Conservation (phyloP, 2,888 invertebrate species). For the Scaptomyza reducta region DNA sequence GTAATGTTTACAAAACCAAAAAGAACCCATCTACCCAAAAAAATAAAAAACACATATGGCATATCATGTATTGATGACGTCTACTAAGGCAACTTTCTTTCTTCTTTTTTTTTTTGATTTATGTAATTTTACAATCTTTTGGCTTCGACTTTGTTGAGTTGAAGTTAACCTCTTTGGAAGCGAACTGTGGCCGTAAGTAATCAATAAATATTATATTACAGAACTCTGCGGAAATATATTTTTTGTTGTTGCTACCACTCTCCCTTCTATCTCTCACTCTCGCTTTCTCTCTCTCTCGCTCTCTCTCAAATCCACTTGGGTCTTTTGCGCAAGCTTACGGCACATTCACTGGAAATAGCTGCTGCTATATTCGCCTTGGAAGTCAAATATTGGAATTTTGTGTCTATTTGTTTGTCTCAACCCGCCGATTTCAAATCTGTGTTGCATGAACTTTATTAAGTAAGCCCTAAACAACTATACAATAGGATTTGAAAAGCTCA, state of each 20-base stretch:
- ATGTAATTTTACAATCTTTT: slow-evolving; percentile 45
- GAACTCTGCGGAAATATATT: slow-evolving; percentile 37
- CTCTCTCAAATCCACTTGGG: background rate
- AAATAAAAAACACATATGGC: background rate
- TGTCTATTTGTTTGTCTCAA: background rate
- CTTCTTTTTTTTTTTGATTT: slow-evolving; percentile 35
- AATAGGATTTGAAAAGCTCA: background rate
- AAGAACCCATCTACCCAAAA: slow-evolving; percentile 2
- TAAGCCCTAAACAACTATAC: background rate
- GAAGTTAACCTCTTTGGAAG: slow-evolving; percentile 47
- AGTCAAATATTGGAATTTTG: slow-evolving; percentile 6
- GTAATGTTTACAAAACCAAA: slow-evolving; percentile 23
- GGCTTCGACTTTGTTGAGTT: slow-evolving; percentile 34
- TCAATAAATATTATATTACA: slow-evolving; percentile 73
- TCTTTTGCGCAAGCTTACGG: slow-evolving; percentile 44
- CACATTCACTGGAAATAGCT: slow-evolving; percentile 42
- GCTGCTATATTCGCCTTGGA: slow-evolving; percentile 41
- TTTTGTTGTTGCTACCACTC: slow-evolving; percentile 1
- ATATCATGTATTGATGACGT: slow-evolving; percentile 13
- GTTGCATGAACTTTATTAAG: slow-evolving; percentile 3
- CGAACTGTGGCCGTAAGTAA: slow-evolving; percentile 55
- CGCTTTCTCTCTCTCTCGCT: background rate
- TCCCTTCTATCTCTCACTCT: background rate
- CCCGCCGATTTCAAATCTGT: slow-evolving; percentile 7
- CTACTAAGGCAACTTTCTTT: background rate